phyloP scores from a whole-genome alignment of 1,140 invertebrate genomes.

The Danaus melanippus region DNA sequence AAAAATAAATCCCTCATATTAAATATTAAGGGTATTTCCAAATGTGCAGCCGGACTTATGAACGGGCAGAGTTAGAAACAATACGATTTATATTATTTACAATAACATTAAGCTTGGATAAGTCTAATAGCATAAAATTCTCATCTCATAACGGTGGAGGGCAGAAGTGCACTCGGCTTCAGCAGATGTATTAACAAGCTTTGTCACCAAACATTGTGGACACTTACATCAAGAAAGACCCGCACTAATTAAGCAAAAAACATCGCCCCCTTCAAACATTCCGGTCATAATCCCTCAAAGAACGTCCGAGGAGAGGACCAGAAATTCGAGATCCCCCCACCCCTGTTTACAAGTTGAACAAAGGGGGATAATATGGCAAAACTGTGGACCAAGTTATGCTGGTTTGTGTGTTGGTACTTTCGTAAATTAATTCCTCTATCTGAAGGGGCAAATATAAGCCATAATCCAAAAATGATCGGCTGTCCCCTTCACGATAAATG shows the following conservation, averaged over 20 bases:
- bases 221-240: slow-evolving; percentile 40
- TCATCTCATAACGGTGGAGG: no score
- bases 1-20: no score
- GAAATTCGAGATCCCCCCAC: slow-evolving; percentile 23
- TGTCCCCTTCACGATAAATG: slow-evolving; percentile 55
- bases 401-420: slow-evolving; percentile 39
- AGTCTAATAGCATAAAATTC: no score
- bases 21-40: no score
- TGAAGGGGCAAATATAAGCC: slow-evolving; percentile 53
- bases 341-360: slow-evolving; percentile 12
- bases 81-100: no score
- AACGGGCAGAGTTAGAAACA: no score
- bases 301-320: slow-evolving; percentile 52
- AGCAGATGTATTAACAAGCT: slow-evolving; percentile 24
- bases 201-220: slow-evolving; percentile 22
- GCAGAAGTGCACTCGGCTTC: slow-evolving; percentile 6
- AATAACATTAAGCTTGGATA: no score
- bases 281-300: slow-evolving; percentile 60
- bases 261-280: slow-evolving; percentile 48
- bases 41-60: no score
- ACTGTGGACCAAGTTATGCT: slow-evolving; percentile 32
- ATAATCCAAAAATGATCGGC: slow-evolving; percentile 68
- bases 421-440: slow-evolving; percentile 65
- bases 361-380: slow-evolving; percentile 21
- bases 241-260: slow-evolving; percentile 66